Percentiles rank a stretch among this genome's conserved stretches.
phyloP scores from a whole-genome alignment of 2,113 vertebrate species.

The Vulpes lagopus region DNA sequence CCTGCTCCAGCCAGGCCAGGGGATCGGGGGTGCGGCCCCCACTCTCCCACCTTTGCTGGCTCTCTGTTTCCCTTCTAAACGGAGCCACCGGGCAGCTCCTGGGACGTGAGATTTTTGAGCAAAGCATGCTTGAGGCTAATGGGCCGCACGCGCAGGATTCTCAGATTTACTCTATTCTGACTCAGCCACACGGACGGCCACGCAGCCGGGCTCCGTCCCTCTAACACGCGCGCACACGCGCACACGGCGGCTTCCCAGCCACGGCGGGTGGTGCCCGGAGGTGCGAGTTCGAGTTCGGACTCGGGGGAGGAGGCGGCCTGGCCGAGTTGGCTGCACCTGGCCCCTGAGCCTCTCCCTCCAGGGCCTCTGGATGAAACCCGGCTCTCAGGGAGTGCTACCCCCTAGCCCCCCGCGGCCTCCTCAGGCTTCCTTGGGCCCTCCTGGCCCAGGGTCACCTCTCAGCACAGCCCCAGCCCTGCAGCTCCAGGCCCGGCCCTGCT shows the following conservation, averaged over 20 bases:
- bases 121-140: background rate
- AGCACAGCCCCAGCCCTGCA: background rate
- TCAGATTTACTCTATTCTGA: slow-evolving; percentile 2
- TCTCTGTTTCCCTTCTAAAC: background rate
- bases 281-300: background rate
- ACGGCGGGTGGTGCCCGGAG: background rate
- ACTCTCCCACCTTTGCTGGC: background rate
- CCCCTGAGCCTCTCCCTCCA: too few species aligned
- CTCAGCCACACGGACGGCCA: background rate
- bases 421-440: background rate
- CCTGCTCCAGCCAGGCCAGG: background rate
- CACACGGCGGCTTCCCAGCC: background rate
- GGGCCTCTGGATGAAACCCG: too few species aligned
- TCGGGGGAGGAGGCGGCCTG: background rate
- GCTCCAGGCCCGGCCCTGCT: background rate
- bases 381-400: background rate
- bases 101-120: background rate
- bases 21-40: background rate
- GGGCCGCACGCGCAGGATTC: background rate
- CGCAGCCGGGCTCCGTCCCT: too few species aligned
- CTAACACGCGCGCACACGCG: background rate
- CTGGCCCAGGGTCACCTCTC: background rate
- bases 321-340: background rate
- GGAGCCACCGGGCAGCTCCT: background rate
- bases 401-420: background rate